Evolutionary conservation across 2,797 vertebrate genomes (phyloP), one percentile per base, ranked within the genome.

Genomic region (Lutjanus argentimaculatus): DNA sequence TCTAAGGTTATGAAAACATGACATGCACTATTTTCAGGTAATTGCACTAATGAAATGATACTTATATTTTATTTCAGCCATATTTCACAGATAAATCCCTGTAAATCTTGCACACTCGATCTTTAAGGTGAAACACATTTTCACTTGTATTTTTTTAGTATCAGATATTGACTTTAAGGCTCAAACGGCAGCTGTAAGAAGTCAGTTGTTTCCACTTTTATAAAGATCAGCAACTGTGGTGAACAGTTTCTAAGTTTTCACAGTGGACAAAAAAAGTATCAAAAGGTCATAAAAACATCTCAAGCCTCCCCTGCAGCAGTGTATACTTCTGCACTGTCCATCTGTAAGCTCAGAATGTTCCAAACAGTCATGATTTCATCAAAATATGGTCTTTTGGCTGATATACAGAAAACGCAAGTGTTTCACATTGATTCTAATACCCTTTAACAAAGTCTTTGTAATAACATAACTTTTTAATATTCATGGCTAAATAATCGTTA

Each of bases 271-370:
- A 63, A 25, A 36, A 66, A 42, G 9, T 56, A 73, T 67, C 25
- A 67, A 85, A 84, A 84, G 76, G 82, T 85, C 83, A 75, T 0
- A n/a, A 17, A 66, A 69, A 67, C 58, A 53, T 77, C 61, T 75
- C 52, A 46, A 36, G 66, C 71, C 21, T 42, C 51, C 53, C 64
- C 67, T 67, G 40, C 64, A 67, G 86, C 83, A 17, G 22, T 65
- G 8, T 10, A 40, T n/a, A 57, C 10, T 48, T 49, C 62, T 59
- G 21, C n/a, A 11, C 8, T 45, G 40, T 80, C 66, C 55, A 51
- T 65, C 67, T 77, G 40, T n/a, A 9, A 65, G 25, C 56, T 25
- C 61, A 42, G 15, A 17, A 14, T 62, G 64, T 55, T 73, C 42
- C 25, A 59, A 69, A 42, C 22, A 58, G 53, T 55, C 52, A 42